Evolutionary conservation across 1,140 invertebrate species (phyloP).

Genomic region (Ceratoteleas bidentatus): DNA sequence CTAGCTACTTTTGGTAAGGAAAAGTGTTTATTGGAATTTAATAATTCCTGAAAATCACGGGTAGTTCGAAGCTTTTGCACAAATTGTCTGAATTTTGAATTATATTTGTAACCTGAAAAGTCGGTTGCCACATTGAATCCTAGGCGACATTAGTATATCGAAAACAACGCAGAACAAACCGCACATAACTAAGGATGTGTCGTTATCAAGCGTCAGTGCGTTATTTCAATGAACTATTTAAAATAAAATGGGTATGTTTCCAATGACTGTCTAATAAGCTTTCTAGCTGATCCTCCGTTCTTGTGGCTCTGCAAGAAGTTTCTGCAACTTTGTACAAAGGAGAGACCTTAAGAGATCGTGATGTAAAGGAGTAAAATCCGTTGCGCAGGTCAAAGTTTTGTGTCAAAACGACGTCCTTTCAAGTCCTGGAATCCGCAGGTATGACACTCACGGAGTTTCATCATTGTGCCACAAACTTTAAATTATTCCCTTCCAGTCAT

Average conservation of each 20-base stretch:
- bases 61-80: slow-evolving; percentile 24
- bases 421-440: slow-evolving; percentile 26
- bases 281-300: slow-evolving; percentile 15
- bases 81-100: slow-evolving; percentile 9
- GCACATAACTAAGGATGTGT: background rate
- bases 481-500: slow-evolving; percentile 16
- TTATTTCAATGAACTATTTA: slow-evolving; percentile 9
- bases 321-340: slow-evolving; percentile 49
- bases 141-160: background rate
- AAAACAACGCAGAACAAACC: background rate
- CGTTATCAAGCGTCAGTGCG: background rate
- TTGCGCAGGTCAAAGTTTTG: slow-evolving; percentile 36
- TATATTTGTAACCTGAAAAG: background rate
- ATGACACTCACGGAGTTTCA: slow-evolving; percentile 20
- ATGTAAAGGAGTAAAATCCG: slow-evolving; percentile 39
- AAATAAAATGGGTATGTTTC: slow-evolving; percentile 17
- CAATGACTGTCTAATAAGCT: slow-evolving; percentile 33
- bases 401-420: slow-evolving; percentile 20
- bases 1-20: slow-evolving; percentile 19
- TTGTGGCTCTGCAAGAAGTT: slow-evolving; percentile 16
- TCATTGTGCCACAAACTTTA: slow-evolving; percentile 21
- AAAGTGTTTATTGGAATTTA: slow-evolving; percentile 29
- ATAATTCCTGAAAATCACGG: slow-evolving; percentile 6
- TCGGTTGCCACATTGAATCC: slow-evolving; percentile 6
- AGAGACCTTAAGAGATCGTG: slow-evolving; percentile 33